Base-by-base conservation (phyloP, 2,113 vertebrate species). In the Carassius carassius region DNA sequence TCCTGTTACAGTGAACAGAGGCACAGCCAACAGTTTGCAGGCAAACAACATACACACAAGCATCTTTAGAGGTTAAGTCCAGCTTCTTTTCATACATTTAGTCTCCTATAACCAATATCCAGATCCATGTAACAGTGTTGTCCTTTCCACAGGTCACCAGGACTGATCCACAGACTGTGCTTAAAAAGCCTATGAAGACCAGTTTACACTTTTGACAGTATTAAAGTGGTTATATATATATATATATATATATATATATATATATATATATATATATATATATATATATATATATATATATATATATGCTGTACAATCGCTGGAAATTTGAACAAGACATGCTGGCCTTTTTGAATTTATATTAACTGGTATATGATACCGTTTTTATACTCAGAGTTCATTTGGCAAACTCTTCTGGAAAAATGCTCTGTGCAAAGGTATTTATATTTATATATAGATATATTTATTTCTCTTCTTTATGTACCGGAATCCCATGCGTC, bases 401-500 rank as follows among this genome's bases (percentile, higher is more conserved):
- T 75, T 51, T 67, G 60, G 13, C 5, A 73, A 78, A 86, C 75
- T 83, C 81, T 72, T 82, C 37, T 49, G 56, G 72, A 13, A 44
- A 44, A 78, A 83, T 75, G 75, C 75, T 83, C 85, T 83, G 85
- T 86, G 85, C 85, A 86, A 86, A 86, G 8, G 51, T 78, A 70
- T 86, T n/a, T 58, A 62, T 87, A 70, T 32, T 23, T 87, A 65
- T 75, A 54, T 60, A 49, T 63, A 72, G 49, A 65, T 78, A 81
- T 83, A 17, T 60, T 58, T 86, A 17, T 75, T 29, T 81, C 83
- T 92, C 86, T 89, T 90, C 73, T 89, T 84, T 78, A 63, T 81
- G 87, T 86, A 88, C 86, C 89, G 85, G 86, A 90, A 89, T 89
- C 58, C 87, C 86, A 86, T 81, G 81, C 86, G 87, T 84, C 87